These are phyloP conservation scores for Alethe diademata DNA, from an alignment of 2,113 vertebrate genomes.

Conservation along the genomic window DNA sequence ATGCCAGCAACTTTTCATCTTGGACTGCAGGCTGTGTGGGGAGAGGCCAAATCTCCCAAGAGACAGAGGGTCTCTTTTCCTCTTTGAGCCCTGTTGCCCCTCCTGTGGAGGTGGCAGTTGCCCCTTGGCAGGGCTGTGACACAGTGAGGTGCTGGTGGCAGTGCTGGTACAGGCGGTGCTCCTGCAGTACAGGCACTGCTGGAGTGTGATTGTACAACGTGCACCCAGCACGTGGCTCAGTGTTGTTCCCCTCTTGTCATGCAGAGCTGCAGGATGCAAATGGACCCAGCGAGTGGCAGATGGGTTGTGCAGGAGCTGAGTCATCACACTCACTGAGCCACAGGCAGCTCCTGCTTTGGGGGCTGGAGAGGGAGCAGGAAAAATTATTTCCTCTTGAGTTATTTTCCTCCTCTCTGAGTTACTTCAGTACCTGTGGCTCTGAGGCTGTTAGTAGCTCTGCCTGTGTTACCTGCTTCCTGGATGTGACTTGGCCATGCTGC, in stretches of 20 bases:
- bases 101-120: not conserved
- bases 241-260: not conserved
- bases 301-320: slow-evolving; percentile 7
- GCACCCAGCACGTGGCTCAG: not conserved
- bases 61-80: not conserved
- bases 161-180: accelerated
- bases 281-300: slow-evolving; percentile 13
- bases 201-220: not conserved
- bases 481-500: not conserved
- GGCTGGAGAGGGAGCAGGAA: slow-evolving; percentile 41
- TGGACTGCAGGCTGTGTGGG: not conserved
- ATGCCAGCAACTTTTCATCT: not conserved
- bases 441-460: not conserved
- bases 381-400: slow-evolving; percentile 15
- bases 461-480: not conserved
- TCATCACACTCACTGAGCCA: not conserved
- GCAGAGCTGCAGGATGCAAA: not conserved
- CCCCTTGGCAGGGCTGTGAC: accelerated
- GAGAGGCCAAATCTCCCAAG: not conserved
- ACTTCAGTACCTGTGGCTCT: not conserved
- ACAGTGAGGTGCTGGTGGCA: not conserved
- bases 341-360: slow-evolving; percentile 30
- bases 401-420: not conserved
- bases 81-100: not conserved
- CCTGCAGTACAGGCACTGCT: accelerated